These are phyloP conservation scores for Thecophora atra DNA, from an alignment of 2,888 invertebrate genomes.

Conservation along the genomic window DNA sequence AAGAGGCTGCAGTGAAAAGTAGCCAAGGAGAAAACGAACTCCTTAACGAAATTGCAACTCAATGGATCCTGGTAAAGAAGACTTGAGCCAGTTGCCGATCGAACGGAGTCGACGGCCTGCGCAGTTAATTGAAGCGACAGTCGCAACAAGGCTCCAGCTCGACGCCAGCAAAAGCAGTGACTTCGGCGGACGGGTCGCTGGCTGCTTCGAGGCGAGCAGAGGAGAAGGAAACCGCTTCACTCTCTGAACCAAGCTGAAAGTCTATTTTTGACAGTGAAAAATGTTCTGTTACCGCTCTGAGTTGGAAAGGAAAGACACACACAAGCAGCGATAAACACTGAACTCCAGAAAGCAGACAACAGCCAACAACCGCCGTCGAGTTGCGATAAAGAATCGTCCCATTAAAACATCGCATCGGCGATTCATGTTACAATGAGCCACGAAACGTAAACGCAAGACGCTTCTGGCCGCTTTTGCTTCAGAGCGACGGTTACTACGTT, in stretches of 20 bases:
- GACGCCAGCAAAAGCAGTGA: neutral
- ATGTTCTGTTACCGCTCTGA: neutral
- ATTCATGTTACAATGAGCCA: too few species aligned
- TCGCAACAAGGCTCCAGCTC: neutral
- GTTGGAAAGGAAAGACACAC: neutral
- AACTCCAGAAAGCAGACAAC: too few species aligned
- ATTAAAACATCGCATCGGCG: too few species aligned
- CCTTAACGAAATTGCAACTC: too few species aligned
- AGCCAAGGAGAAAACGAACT: neutral
- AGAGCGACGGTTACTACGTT: too few species aligned
- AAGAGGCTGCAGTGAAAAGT: neutral
- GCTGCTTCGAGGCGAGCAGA: too few species aligned
- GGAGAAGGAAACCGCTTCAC: neutral
- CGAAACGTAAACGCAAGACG: too few species aligned
- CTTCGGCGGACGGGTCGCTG: too few species aligned
- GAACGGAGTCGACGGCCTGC: neutral
- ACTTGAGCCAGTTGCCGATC: neutral
- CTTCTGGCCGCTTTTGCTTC: too few species aligned
- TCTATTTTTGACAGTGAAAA: conserved; percentile 21
- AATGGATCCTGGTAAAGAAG: neutral
- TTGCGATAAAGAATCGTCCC: neutral
- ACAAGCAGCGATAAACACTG: neutral
- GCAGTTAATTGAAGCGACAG: conserved; percentile 1
- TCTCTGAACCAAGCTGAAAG: neutral
- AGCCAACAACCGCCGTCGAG: too few species aligned